These are phyloP conservation scores for Ceratina australensis DNA, from an alignment of 1,140 invertebrate genomes.

Conservation along the genomic window DNA sequence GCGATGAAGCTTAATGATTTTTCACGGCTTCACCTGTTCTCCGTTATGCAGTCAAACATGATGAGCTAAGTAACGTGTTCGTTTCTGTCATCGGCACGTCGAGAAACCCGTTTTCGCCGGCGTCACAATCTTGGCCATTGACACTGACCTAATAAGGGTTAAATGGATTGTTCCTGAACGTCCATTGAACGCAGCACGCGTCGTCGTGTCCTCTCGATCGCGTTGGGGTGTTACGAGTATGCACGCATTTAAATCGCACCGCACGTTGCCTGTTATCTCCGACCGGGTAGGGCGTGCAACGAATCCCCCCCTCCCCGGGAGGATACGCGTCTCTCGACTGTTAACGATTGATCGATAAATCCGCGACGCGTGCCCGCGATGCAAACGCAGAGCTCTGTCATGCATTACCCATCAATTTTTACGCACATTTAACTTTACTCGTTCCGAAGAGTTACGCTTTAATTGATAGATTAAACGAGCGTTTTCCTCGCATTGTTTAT, in stretches of 20 bases:
- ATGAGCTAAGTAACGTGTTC: constrained; percentile 9
- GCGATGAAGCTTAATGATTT: too few relatives aligned
- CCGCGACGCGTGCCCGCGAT: background rate
- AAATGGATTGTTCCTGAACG: constrained; percentile 54
- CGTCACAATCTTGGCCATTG: constrained; percentile 46
- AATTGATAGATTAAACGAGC: background rate
- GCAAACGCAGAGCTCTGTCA: background rate
- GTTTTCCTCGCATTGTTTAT: background rate
- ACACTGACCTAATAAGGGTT: constrained; percentile 63
- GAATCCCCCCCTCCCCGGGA: constrained; percentile 6
- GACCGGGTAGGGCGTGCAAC: constrained; percentile 35
- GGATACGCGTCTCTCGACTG: constrained; percentile 6
- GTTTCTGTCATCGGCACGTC: background rate
- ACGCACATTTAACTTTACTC: background rate
- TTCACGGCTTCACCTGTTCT: background rate
- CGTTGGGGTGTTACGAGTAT: constrained; percentile 43
- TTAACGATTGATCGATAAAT: constrained; percentile 50
- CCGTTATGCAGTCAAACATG: constrained; percentile 20
- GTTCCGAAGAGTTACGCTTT: background rate
- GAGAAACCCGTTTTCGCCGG: constrained; percentile 27
- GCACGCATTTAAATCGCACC: constrained; percentile 47
- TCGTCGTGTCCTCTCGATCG: background rate
- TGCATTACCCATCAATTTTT: background rate
- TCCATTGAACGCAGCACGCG: constrained; percentile 47
- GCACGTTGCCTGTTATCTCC: constrained; percentile 13